Evolutionary conservation across 2,797 vertebrate genomes (phyloP).

Genomic region (Argentina silus): DNA sequence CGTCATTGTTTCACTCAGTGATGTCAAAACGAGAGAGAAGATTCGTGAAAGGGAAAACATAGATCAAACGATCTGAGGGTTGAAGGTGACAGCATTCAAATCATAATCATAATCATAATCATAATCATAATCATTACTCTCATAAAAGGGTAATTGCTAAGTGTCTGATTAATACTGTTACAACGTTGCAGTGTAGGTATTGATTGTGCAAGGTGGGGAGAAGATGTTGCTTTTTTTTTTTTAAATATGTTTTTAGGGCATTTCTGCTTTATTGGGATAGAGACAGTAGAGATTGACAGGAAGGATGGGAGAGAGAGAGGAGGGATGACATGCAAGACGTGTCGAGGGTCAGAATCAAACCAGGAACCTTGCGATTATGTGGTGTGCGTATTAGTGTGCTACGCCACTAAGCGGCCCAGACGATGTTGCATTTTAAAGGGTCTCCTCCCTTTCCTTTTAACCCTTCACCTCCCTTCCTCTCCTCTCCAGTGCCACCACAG

Average conservation of each 20-base stretch:
- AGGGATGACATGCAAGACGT: no score
- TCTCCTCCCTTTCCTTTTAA: no score
- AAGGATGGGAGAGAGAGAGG: no score
- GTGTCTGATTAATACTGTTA: constrained; percentile 44
- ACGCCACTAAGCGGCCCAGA: no score
- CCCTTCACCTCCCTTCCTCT: constrained; percentile 8
- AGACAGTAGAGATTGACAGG: no score
- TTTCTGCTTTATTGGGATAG: no score
- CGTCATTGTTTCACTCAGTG: constrained; percentile 52
- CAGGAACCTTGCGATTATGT: no score
- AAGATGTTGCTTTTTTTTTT: neutral
- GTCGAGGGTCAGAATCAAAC: no score
- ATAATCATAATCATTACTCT: no score
- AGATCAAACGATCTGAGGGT: constrained; percentile 53
- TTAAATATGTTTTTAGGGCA: no score
- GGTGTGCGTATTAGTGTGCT: no score
- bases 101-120: no score
- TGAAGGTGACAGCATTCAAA: constrained; percentile 38
- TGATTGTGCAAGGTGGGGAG: constrained; percentile 8
- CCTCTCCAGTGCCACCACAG: constrained; percentile 87
- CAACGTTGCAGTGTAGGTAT: constrained; percentile 22
- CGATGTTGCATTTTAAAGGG: neutral
- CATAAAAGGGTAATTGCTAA: constrained; percentile 46
- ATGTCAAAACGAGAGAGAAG: constrained; percentile 46
- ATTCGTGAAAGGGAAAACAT: constrained; percentile 16